Conservation (phyloP, 2,797 vertebrate species). For the Sorex maritimensis region DNA sequence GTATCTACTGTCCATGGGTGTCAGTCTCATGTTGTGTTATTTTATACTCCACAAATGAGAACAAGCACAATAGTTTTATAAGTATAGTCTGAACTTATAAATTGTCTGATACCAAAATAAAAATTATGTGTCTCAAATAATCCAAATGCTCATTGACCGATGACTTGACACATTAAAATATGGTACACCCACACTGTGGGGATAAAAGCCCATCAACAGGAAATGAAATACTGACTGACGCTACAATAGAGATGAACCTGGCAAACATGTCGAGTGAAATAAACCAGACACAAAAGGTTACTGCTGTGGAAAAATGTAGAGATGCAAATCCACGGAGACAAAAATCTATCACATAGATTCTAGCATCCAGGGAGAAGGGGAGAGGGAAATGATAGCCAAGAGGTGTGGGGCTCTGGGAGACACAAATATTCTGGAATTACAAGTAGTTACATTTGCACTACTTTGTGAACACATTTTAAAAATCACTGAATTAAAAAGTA, state of each 20-base stretch:
- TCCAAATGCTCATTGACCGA: neutral
- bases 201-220: neutral
- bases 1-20: no score
- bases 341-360: neutral
- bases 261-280: constrained; percentile 1
- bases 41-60: no score
- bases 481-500: no score
- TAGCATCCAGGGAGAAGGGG: neutral
- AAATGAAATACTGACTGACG: neutral
- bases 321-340: neutral
- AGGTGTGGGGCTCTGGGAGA: neutral
- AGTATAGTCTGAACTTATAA: neutral
- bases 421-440: neutral
- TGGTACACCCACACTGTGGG: neutral
- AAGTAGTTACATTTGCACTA: neutral
- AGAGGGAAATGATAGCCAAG: neutral
- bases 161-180: no score
- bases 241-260: neutral
- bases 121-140: constrained; percentile 3
- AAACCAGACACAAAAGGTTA: neutral
- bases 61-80: neutral
- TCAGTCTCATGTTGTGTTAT: no score
- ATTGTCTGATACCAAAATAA: neutral
- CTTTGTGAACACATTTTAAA: no score
- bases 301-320: no score